Percentiles rank a stretch among this genome's conserved stretches.
phyloP scores from a whole-genome alignment of 2,113 vertebrate species.

The Donacobius atricapilla region DNA sequence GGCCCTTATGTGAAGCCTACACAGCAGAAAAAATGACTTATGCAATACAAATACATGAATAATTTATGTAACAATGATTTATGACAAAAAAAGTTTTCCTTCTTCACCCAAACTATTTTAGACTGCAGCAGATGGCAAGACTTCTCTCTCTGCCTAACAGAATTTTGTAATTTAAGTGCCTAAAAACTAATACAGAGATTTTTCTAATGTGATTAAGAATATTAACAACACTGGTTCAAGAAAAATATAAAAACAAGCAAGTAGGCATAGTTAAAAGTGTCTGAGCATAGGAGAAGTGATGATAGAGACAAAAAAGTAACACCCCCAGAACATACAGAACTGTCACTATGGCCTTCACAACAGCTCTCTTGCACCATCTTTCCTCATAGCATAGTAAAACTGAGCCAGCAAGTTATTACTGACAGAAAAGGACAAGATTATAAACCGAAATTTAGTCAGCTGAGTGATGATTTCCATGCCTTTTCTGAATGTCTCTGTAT shows the following conservation, averaged over 20 bases:
- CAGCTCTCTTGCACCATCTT: slow-evolving; percentile 28
- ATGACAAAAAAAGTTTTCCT: slow-evolving; percentile 9
- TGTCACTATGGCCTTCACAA: neutral
- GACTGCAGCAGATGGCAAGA: slow-evolving; percentile 30
- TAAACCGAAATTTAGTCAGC: neutral
- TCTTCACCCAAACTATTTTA: slow-evolving; percentile 29
- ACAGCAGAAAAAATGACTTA: neutral
- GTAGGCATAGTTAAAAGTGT: neutral
- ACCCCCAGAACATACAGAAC: neutral
- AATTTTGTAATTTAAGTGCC: neutral
- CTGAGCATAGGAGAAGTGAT: neutral
- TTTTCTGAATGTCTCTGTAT: neutral
- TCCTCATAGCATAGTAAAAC: neutral
- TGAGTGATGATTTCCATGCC: neutral
- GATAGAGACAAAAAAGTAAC: neutral
- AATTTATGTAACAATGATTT: slow-evolving; percentile 45
- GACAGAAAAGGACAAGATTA: slow-evolving; percentile 7
- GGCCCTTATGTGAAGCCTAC: neutral
- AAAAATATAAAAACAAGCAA: neutral
- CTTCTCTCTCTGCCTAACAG: slow-evolving; percentile 11
- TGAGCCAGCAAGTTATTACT: slow-evolving; percentile 1
- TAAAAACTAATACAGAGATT: neutral
- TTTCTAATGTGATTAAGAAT: neutral
- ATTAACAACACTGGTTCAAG: neutral
- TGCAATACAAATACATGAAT: slow-evolving; percentile 42